These are phyloP conservation scores for Montipora capricornis DNA, from an alignment of 64 coral and sea anemone genomes.

Conservation along the genomic window DNA sequence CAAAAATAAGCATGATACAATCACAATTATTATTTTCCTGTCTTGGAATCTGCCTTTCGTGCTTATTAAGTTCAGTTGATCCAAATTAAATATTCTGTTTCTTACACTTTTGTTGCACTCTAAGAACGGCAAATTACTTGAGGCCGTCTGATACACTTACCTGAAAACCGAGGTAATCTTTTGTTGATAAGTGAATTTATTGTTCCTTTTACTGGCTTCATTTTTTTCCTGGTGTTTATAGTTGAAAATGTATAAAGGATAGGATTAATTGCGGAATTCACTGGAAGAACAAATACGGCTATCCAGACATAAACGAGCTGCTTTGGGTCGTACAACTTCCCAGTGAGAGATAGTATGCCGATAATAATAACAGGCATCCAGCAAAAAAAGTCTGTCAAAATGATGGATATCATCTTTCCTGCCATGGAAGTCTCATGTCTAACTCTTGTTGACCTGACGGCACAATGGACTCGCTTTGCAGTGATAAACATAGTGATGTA, in stretches of 20 bases:
- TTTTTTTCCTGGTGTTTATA: not conserved
- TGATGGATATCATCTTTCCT: conserved; percentile 41
- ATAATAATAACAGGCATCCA: conserved; percentile 64
- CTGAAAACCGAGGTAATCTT: not conserved
- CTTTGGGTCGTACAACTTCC: conserved; percentile 38
- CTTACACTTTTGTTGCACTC: too few relatives aligned
- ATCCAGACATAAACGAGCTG: conserved; percentile 59
- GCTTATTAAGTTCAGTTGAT: too few relatives aligned
- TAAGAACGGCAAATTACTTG: too few relatives aligned
- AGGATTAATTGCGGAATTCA: conserved; percentile 41
- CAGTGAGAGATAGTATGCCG: not conserved
- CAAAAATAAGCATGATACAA: too few relatives aligned
- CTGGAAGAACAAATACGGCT: conserved; percentile 48
- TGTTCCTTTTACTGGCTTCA: not conserved
- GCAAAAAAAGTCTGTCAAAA: conserved; percentile 50
- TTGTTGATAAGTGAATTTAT: not conserved
- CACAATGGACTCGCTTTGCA: not conserved
- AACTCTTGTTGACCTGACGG: conserved; percentile 36
- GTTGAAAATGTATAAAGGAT: conserved; percentile 52
- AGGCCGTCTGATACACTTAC: too few relatives aligned
- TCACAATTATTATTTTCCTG: too few relatives aligned
- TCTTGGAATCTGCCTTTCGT: too few relatives aligned
- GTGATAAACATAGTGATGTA: conserved; percentile 58
- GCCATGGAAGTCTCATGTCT: conserved; percentile 47
- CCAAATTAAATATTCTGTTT: too few relatives aligned